Percentiles rank a stretch among this genome's conserved stretches.
Conservation (phyloP, 2,113 vertebrate species). For the Trachemys scripta region DNA sequence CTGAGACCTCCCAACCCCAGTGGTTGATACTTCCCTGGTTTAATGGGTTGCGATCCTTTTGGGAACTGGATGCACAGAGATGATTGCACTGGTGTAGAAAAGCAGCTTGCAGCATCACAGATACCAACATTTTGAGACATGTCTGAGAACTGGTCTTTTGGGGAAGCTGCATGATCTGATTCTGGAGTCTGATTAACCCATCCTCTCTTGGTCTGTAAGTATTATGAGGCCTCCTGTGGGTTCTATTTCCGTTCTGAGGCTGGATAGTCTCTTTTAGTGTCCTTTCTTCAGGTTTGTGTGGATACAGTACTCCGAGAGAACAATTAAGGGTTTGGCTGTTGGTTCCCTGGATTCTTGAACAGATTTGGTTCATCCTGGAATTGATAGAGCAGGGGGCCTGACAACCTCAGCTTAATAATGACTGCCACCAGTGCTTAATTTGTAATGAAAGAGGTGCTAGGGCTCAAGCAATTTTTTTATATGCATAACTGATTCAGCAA, state of each 20-base stretch:
- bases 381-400: not conserved
- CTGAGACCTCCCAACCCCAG: not conserved
- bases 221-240: not conserved
- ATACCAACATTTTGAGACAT: not conserved
- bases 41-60: not conserved
- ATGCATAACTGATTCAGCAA: too few species aligned
- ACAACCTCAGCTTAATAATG: not conserved
- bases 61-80: not conserved
- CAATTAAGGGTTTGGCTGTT: not conserved
- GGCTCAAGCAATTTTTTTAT: too few species aligned
- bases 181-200: not conserved
- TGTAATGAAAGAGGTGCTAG: too few species aligned
- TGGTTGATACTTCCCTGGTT: not conserved
- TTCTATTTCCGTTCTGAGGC: not conserved
- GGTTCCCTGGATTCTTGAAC: not conserved
- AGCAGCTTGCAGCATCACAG: not conserved
- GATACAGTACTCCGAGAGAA: not conserved
- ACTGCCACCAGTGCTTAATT: not conserved
- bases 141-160: not conserved
- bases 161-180: not conserved
- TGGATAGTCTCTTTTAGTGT: not conserved
- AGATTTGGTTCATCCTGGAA: not conserved
- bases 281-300: not conserved
- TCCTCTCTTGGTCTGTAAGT: not conserved
- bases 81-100: not conserved